Evolutionary conservation across 53 echinoderm and acorn worm genomes (phyloP), one percentile per base, ranked within the genome.

Genomic region (Crossaster papposus): DNA sequence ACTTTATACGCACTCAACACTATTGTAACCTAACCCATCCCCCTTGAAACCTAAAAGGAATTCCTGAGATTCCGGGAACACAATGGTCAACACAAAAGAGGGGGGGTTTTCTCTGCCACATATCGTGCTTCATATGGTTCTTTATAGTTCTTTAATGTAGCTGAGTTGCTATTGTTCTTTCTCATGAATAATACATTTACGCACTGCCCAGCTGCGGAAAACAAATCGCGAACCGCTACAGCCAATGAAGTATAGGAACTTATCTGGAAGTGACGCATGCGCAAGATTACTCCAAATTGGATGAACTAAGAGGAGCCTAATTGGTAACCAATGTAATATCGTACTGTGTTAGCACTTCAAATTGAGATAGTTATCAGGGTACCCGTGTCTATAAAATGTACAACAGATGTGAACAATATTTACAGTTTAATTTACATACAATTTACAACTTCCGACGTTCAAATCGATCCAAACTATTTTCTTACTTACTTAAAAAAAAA

Each of bases 311-410:
- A 23, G 68, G 68, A 28, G 28, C 68, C 68, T 68, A 26, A 6
- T 9, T 44, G 44, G 62, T 62, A 68, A 23, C 7, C 68, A 68
- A 62, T 20, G 17, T 20, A 20, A 62, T 20, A 62, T 3, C 18
- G 1, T 26, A 68, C 68, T 68, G 28, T 3, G 12, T 64, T 4
- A 64, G 64, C 72, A 30, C 31, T 26, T 72, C 6, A 72, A 18
- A 72, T 33, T 72, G 30, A 72, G 1, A 32, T 74, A 74, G 36
- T 34, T 34, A 35, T 74, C 75, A 17, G 75, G 23, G 62, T 84
- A 84, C 84, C 84, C 84, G 84, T 84, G 31, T 84, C 72, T 84
- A 84, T 26, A 51, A 30, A 72, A 72, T 72, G 8, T 84, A 84
- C 84, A 84, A 26, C 84, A 81, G 58, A 55, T 51, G 65, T 83